phyloP scores from a whole-genome alignment of 2,113 vertebrate species.

The Grammomys dolichurus region DNA sequence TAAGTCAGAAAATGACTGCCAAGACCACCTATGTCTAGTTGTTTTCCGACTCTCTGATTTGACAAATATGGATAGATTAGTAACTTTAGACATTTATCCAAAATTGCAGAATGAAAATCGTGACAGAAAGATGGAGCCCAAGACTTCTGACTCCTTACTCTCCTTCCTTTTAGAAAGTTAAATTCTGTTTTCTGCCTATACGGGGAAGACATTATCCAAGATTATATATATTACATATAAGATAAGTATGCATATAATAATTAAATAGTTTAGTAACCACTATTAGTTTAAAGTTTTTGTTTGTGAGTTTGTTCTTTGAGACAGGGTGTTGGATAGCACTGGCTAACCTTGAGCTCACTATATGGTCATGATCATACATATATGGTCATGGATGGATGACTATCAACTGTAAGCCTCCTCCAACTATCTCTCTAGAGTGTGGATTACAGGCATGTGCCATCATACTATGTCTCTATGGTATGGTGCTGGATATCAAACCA shows the following conservation, averaged over 20 bases:
- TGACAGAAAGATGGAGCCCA: background rate
- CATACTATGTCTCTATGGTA: background rate
- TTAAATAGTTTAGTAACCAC: background rate
- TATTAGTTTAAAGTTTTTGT: background rate
- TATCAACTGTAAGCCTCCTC: background rate
- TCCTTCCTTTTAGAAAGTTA: background rate
- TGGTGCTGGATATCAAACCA: background rate
- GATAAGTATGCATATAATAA: background rate
- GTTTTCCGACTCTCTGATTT: background rate
- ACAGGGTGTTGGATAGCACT: background rate
- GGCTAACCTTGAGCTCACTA: background rate
- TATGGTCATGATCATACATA: background rate
- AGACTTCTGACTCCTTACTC: background rate
- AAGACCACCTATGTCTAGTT: background rate
- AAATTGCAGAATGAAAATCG: background rate
- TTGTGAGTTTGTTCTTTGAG: background rate
- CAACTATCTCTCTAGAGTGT: background rate
- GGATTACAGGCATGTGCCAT: background rate
- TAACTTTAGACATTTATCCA: background rate
- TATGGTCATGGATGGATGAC: background rate
- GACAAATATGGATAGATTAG: background rate
- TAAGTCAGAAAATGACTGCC: slow-evolving; percentile 23
- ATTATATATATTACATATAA: background rate
- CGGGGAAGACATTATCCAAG: background rate
- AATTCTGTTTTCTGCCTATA: background rate